phyloP scores from a whole-genome alignment of 2,113 vertebrate genomes.

The Bufo gargarizans region DNA sequence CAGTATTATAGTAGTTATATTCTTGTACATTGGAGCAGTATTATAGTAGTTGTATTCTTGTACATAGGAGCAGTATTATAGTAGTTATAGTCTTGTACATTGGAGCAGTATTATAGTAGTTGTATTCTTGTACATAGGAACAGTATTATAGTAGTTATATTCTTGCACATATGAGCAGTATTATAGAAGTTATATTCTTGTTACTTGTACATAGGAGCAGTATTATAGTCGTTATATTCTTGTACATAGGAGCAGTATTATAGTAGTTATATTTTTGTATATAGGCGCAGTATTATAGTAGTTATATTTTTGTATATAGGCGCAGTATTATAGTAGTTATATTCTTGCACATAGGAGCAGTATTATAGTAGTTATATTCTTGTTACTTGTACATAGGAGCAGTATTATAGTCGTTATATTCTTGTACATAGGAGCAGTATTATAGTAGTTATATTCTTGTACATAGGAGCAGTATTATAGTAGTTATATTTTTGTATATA shows the following conservation, averaged over 20 bases:
- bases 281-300: not conserved
- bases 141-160: no score
- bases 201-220: not conserved
- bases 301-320: not conserved
- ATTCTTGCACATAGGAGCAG: not conserved
- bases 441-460: constrained; percentile 16
- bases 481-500: constrained; percentile 23
- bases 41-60: not conserved
- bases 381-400: not conserved
- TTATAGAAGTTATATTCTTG: no score
- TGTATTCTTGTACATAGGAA: no score
- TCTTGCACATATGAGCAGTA: no score
- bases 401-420: constrained; percentile 22
- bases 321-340: constrained; percentile 9
- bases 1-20: constrained; percentile 13
- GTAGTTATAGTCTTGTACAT: not conserved
- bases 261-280: not conserved
- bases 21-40: constrained; percentile 2
- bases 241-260: not conserved
- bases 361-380: constrained; percentile 14
- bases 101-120: not conserved
- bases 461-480: constrained; percentile 10
- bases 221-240: not conserved
- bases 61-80: not conserved
- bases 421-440: constrained; percentile 1